Evolutionary conservation across 1,140 invertebrate species (phyloP), one percentile per base, ranked within the genome.

Genomic region (Meteorus sp.): DNA sequence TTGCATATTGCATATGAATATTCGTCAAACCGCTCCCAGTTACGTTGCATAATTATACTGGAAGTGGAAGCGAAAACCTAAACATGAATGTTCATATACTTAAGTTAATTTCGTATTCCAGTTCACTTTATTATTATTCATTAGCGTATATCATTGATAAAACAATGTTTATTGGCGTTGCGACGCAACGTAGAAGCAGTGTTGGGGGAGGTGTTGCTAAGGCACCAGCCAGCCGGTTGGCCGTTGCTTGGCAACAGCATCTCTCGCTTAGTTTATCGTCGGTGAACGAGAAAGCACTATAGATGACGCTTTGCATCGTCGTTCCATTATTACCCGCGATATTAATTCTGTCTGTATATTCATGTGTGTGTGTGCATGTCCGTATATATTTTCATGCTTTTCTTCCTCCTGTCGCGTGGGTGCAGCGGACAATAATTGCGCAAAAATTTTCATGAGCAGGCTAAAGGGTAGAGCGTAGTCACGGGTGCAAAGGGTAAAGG

Each of bases 191-290:
- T 20, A 23, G 29, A 35, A 47, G 20, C 11, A 27, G 22, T 43
- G 35, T 25, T 33, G 22, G 17, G 25, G 45, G 31, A 37, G 55
- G 60, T 62, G 65, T 69, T 67, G 66, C 64, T 68, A 72, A 31
- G 61, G 64, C 58, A 59, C 59, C 41, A 57, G 53, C 60, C 63
- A 61, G 64, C 61, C 61, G 56, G 53, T 60, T 59, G 43, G 33
- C 60, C 56, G 72, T 77, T 73, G 70, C 73, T 55, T 74, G 60
- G 73, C 70, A 73, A 76, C 71, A 73, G 61, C 70, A 71, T 74
- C 71, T 66, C 31, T 23, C 11, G n/a, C 11, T n/a, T 27, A 43
- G 22, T 52, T 39, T 54, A 63, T 60, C 48, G 50, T 45, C 50
- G 48, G 17, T 19, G 22, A 25, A 17, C 22, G 8, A 11, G 19